phyloP scores from a whole-genome alignment of 2,797 vertebrate species.

The Eospalax fontanierii region DNA sequence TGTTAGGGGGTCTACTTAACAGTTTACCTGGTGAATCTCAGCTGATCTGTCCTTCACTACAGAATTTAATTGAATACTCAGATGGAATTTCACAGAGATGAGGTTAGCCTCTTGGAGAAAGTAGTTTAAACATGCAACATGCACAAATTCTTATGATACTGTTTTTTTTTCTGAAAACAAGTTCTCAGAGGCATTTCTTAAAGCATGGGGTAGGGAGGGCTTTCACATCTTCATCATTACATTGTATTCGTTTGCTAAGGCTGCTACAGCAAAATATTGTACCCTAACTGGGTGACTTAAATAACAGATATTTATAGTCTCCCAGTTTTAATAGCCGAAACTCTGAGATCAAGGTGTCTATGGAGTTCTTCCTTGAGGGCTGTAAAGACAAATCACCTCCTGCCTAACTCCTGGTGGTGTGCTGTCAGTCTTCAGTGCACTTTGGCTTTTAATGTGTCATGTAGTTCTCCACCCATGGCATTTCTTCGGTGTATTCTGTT shows the following conservation, averaged over 20 bases:
- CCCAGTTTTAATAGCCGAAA: neutral
- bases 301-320: neutral
- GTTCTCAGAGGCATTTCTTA: neutral
- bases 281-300: neutral
- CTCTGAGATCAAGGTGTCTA: neutral
- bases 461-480: neutral
- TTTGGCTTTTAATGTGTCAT: neutral
- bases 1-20: neutral
- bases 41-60: neutral
- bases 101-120: neutral
- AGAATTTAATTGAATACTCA: slow-evolving; percentile 42
- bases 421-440: too few relatives aligned
- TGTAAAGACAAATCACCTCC: neutral
- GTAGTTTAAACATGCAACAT: neutral
- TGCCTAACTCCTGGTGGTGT: neutral
- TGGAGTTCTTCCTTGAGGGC: neutral
- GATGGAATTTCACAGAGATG: neutral
- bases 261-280: neutral
- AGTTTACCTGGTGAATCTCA: neutral
- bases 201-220: neutral
- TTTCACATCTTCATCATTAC: neutral
- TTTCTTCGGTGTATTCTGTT: neutral
- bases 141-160: neutral
- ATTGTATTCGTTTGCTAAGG: neutral
- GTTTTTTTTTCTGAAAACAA: slow-evolving; percentile 15